Conservation (phyloP, 2,888 invertebrate genomes). For the Drosophila stalkeri region DNA sequence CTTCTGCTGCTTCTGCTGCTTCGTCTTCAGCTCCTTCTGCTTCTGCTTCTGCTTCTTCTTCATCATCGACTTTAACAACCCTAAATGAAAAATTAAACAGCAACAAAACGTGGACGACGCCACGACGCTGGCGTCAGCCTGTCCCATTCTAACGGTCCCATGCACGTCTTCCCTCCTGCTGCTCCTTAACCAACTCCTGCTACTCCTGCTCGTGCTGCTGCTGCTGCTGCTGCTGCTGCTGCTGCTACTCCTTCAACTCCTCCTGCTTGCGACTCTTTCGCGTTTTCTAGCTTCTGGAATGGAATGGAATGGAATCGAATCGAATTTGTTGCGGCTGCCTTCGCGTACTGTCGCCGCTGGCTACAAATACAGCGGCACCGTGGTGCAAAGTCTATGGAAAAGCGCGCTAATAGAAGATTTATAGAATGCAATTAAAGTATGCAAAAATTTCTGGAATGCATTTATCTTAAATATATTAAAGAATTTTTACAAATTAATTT, state of each 20-base stretch:
- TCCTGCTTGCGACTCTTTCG: neutral
- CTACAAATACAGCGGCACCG: conserved; percentile 32
- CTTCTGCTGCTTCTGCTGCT: neutral
- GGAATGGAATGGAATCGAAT: conserved; percentile 53
- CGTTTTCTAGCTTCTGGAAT: conserved; percentile 32
- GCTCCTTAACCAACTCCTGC: neutral
- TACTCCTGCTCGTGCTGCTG: neutral
- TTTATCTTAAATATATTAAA: too few species aligned
- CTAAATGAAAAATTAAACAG: conserved; percentile 78
- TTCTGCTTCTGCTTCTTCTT: neutral
- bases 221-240: neutral
- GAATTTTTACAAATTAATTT: too few species aligned
- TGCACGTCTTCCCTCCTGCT: neutral
- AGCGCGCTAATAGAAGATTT: too few species aligned
- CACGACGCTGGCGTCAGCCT: conserved; percentile 62
- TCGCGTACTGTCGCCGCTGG: conserved; percentile 41
- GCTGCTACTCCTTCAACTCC: neutral
- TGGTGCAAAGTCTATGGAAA: conserved; percentile 12
- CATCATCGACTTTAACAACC: conserved; percentile 53
- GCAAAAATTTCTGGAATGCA: too few species aligned
- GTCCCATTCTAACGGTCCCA: conserved; percentile 55
- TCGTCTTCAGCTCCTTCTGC: neutral
- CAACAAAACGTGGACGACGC: conserved; percentile 59
- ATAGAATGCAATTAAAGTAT: too few species aligned
- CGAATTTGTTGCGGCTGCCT: conserved; percentile 58